Percentiles rank a stretch among this genome's conserved stretches.
Conservation (phyloP, 2,113 vertebrate genomes). For the Psilopsiagon aurifrons region DNA sequence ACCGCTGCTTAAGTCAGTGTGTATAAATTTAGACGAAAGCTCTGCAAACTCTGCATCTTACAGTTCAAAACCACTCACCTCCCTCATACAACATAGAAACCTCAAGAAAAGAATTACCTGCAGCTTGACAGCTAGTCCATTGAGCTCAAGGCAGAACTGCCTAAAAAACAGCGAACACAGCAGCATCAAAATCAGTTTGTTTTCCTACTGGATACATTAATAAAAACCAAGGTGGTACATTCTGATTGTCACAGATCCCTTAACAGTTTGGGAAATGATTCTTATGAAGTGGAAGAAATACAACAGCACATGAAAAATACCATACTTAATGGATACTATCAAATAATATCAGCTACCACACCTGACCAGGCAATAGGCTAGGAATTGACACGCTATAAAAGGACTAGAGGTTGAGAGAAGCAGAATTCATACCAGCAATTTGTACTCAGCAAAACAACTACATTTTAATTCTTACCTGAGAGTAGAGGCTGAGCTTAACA, state of each 20-base stretch:
- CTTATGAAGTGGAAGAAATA: neutral
- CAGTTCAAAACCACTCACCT: neutral
- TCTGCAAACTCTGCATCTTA: neutral
- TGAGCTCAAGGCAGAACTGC: conserved; percentile 98
- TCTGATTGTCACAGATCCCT: neutral
- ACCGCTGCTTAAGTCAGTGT: neutral
- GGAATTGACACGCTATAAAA: neutral
- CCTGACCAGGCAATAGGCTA: neutral
- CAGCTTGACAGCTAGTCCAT: conserved; percentile 97
- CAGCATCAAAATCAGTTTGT: conserved; percentile 12
- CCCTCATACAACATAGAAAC: neutral
- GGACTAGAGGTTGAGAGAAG: neutral
- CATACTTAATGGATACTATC: neutral
- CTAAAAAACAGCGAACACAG: conserved; percentile 74
- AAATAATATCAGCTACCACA: neutral
- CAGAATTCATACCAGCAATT: neutral
- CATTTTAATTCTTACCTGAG: neutral
- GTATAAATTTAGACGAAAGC: neutral
- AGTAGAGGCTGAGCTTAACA: neutral
- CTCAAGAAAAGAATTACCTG: conserved; percentile 82
- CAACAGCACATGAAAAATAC: neutral
- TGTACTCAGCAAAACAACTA: neutral
- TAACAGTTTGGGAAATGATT: neutral
- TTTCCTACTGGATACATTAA: neutral
- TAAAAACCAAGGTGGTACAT: neutral